Conservation (phyloP, 2,797 vertebrate species). For the Naso thynnoides region DNA sequence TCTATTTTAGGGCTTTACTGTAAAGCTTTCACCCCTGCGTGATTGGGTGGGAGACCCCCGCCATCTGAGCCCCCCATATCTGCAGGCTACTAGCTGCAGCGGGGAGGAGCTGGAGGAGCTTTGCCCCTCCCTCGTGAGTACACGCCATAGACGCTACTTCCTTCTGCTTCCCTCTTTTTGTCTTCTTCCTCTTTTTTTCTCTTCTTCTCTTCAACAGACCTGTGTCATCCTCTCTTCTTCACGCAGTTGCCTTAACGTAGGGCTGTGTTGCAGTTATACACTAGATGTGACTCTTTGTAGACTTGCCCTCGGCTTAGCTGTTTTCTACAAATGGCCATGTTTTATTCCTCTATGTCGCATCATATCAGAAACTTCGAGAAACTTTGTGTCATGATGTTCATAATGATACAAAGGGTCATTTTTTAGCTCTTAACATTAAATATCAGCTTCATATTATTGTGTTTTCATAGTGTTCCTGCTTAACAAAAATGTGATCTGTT, state of each 20-base stretch:
- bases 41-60: constrained; percentile 98
- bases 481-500: not conserved
- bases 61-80: constrained; percentile 99
- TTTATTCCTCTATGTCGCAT: constrained; percentile 39
- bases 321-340: constrained; percentile 58
- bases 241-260: constrained; percentile 75
- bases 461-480: not conserved
- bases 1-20: constrained; percentile 99
- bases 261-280: constrained; percentile 73
- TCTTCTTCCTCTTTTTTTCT: constrained; percentile 52
- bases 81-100: constrained; percentile 99
- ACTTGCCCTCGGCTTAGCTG: constrained; percentile 49
- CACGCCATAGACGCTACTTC: constrained; percentile 93
- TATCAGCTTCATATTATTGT: constrained; percentile 8
- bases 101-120: constrained; percentile 97
- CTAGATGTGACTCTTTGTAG: constrained; percentile 57
- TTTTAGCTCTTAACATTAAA: constrained; percentile 15
- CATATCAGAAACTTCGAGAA: constrained; percentile 26
- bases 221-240: constrained; percentile 76
- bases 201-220: constrained; percentile 75
- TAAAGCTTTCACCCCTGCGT: constrained; percentile 98
- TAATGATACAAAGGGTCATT: constrained; percentile 39
- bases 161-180: constrained; percentile 76
- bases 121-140: constrained; percentile 99
- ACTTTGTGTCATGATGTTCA: constrained; percentile 39